These are phyloP conservation scores for Drosophila paulistorum DNA, from an alignment of 1,140 invertebrate species.

Conservation along the genomic window DNA sequence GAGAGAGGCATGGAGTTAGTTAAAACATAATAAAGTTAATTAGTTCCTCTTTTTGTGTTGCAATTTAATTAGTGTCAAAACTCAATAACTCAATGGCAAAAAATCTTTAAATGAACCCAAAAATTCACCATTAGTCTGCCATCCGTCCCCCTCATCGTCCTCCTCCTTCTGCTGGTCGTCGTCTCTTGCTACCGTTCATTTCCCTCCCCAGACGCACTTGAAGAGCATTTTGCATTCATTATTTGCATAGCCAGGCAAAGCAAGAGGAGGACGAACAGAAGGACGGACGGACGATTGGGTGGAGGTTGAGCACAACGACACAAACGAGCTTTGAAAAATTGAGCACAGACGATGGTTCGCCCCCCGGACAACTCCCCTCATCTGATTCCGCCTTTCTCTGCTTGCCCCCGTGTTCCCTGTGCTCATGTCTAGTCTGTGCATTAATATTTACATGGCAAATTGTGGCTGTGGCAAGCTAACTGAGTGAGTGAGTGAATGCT, in stretches of 20 bases:
- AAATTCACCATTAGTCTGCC: not conserved
- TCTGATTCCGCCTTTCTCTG: not conserved
- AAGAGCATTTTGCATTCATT: slow-evolving; percentile 78
- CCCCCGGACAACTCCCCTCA: not conserved
- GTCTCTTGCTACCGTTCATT: not conserved
- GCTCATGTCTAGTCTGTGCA: slow-evolving; percentile 55
- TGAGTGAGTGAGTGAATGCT: slow-evolving; percentile 36
- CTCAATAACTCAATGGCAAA: not conserved
- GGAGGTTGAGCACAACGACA: slow-evolving; percentile 45
- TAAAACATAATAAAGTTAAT: slow-evolving; percentile 35
- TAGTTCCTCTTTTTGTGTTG: slow-evolving; percentile 49
- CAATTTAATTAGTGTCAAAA: slow-evolving; percentile 45
- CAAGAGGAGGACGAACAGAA: not conserved
- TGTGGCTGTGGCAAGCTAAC: slow-evolving; percentile 55
- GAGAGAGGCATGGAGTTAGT: slow-evolving; percentile 11
- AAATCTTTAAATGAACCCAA: slow-evolving; percentile 13
- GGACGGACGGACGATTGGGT: not conserved
- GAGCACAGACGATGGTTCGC: slow-evolving; percentile 49
- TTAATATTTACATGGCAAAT: slow-evolving; percentile 79
- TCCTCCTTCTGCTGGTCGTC: not conserved
- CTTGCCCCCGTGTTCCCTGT: not conserved
- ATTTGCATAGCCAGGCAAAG: slow-evolving; percentile 63
- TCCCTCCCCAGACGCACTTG: slow-evolving; percentile 56
- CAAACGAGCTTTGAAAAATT: slow-evolving; percentile 78
- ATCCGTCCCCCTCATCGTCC: not conserved